phyloP scores from a whole-genome alignment of 2,888 invertebrate species.

The Diadegma fenestrale region DNA sequence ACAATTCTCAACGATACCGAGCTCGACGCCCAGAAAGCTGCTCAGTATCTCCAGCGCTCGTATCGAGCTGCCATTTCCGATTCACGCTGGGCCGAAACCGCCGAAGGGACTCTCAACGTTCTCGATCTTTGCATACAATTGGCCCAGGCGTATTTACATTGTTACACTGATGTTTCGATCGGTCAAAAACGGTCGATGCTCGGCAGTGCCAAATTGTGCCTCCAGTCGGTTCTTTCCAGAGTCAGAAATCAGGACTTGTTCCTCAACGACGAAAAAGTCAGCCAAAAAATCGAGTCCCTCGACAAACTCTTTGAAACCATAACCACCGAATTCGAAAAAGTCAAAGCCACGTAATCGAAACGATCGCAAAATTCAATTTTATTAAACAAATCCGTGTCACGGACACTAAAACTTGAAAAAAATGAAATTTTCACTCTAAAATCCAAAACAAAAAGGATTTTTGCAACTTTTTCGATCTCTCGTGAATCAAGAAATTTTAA shows the following conservation, averaged over 20 bases:
- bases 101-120: constrained; percentile 87
- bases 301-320: constrained; percentile 78
- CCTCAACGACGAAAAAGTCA: constrained; percentile 79
- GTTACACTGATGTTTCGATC: constrained; percentile 84
- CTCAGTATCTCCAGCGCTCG: constrained; percentile 92
- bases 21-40: constrained; percentile 84
- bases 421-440: neutral
- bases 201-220: constrained; percentile 80
- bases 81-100: constrained; percentile 88
- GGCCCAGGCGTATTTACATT: constrained; percentile 87
- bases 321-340: constrained; percentile 74
- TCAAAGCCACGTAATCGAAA: constrained; percentile 53
- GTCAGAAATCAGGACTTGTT: constrained; percentile 84
- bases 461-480: neutral
- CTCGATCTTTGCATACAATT: constrained; percentile 87
- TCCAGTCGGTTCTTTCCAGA: constrained; percentile 83
- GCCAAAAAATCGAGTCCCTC: constrained; percentile 77
- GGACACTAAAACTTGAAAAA: neutral
- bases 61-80: constrained; percentile 90
- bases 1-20: constrained; percentile 85
- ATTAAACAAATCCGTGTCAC: neutral
- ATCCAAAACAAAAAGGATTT: neutral
- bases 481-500: no score
- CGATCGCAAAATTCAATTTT: neutral
- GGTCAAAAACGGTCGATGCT: constrained; percentile 83